Base-by-base conservation (phyloP, 2,797 vertebrate genomes). In the Poecilia picta region DNA sequence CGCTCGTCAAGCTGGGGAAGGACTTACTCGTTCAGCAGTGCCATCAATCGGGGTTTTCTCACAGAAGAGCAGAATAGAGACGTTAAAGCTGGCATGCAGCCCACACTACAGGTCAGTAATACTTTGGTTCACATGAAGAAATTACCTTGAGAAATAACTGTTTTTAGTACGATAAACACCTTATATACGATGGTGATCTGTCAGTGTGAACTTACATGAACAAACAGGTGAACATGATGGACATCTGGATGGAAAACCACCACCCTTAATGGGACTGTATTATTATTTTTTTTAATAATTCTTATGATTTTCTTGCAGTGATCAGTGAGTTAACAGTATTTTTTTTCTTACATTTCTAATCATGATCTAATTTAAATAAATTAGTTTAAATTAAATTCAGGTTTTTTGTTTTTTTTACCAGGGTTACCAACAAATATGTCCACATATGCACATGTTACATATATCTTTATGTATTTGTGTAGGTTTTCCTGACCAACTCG, bases 401-500 rank as follows among this genome's bases (percentile, higher is more conserved):
- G 6, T 3, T 62, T 59, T 57, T 59, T 59, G 31, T 62, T 62
- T 36, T 64, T 39, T 23, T 41, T 41, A n/a, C 23, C 23, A 25
- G 23, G 36, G 5, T 2, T 6, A 70, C 20, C 36, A 70, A 43
- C 33, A 68, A 43, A 43, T n/a, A 10, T n/a, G 11, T 70, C 39
- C 62, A 10, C 33, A 66, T 66, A 20, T 20, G 33, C 7, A 36
- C 15, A 64, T 33, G 16, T 66, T 39, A 36, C 62, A 66, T 23
- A 12, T 41, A 23, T 1, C 41, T 71, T 66, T 31, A n/a, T 71
- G 8, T 70, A 43, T 25, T 13, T 4, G 4, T 77, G 74, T 84
- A 99, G 98, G 98, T 99, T 41, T 99, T 99, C 93, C 93, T 99
- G 93, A 99, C 98, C 55, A 99, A 98, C 85, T 98, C 98, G 0